phyloP scores from a whole-genome alignment of 2,797 vertebrate species.

The Echeneis naucrates region DNA sequence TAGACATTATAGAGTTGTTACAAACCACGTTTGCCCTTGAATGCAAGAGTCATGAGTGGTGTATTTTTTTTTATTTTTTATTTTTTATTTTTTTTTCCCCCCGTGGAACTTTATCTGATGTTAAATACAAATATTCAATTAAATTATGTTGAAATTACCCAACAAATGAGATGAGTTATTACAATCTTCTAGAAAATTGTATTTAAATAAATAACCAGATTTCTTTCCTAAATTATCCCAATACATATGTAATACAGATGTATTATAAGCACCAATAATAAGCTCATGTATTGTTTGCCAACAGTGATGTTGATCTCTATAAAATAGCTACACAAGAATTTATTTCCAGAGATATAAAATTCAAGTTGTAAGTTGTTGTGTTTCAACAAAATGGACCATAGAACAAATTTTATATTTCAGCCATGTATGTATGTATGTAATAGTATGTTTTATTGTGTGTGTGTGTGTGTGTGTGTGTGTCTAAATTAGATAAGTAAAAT shows the following conservation, averaged over 20 bases:
- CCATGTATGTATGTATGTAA: too few relatives aligned
- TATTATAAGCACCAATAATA: constrained; percentile 11
- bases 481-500: constrained; percentile 8
- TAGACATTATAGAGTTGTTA: neutral
- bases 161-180: neutral
- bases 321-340: too few relatives aligned
- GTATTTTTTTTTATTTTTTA: too few relatives aligned
- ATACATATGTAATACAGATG: neutral
- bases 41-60: neutral
- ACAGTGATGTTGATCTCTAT: neutral
- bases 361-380: neutral
- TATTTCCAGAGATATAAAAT: constrained; percentile 5
- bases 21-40: neutral
- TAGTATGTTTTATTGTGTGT: too few relatives aligned
- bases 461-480: neutral
- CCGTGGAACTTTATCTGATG: neutral
- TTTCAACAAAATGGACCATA: neutral
- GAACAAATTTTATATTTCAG: too few relatives aligned
- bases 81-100: neutral
- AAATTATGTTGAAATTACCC: neutral
- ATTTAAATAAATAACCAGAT: constrained; percentile 36
- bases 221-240: constrained; percentile 9
- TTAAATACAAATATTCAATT: neutral
- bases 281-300: neutral
- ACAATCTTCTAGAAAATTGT: constrained; percentile 1